Conservation (phyloP, 2,888 invertebrate species). For the Timema cristinae region DNA sequence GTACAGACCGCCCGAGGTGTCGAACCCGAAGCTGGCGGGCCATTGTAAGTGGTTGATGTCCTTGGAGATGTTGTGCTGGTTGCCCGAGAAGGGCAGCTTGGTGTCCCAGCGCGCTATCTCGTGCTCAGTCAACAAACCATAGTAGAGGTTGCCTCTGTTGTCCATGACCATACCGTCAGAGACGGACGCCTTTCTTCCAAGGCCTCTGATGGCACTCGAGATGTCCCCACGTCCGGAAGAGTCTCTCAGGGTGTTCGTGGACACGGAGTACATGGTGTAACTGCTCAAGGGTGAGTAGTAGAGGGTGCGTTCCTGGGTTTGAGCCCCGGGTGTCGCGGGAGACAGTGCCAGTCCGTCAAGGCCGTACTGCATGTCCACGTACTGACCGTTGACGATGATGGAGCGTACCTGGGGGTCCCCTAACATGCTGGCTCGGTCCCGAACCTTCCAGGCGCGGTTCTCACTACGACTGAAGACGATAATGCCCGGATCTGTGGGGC, state of each 20-base stretch:
- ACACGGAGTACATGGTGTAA: constrained; percentile 61
- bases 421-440: constrained; percentile 60
- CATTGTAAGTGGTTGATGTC: constrained; percentile 67
- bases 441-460: constrained; percentile 66
- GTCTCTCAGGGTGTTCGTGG: constrained; percentile 55
- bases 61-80: constrained; percentile 61
- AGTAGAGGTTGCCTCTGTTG: constrained; percentile 63
- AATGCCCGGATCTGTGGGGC: constrained; percentile 60
- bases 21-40: constrained; percentile 64
- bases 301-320: constrained; percentile 44
- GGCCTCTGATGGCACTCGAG: constrained; percentile 37
- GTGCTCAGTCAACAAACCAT: constrained; percentile 63
- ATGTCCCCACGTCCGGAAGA: constrained; percentile 34
- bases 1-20: constrained; percentile 60
- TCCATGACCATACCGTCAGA: constrained; percentile 75
- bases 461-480: constrained; percentile 64
- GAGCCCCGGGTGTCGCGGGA: constrained; percentile 43
- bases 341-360: constrained; percentile 26
- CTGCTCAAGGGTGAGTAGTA: constrained; percentile 69
- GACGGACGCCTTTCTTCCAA: constrained; percentile 62
- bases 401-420: constrained; percentile 46
- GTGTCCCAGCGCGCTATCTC: constrained; percentile 70
- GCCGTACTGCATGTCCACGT: constrained; percentile 50
- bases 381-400: constrained; percentile 43
- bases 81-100: constrained; percentile 45